Conservation (phyloP, 2,888 invertebrate genomes). For the Tipula confusa region DNA sequence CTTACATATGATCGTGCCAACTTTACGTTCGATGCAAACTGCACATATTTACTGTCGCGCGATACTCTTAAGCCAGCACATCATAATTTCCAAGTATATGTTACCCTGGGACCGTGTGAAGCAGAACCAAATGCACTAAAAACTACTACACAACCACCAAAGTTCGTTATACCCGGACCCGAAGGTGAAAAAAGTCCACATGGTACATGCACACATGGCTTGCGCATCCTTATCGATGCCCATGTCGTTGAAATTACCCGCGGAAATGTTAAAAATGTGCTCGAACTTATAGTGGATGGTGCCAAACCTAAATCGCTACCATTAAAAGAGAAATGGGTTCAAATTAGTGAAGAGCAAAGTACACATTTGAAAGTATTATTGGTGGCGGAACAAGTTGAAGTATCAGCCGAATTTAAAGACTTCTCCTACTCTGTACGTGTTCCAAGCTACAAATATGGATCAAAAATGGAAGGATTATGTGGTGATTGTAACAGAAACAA, state of each 20-base stretch:
- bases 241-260: slow-evolving; percentile 57
- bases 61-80: slow-evolving; percentile 56
- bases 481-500: slow-evolving; percentile 66
- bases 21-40: slow-evolving; percentile 76
- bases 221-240: slow-evolving; percentile 63
- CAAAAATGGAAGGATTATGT: slow-evolving; percentile 73
- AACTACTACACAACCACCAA: slow-evolving; percentile 15
- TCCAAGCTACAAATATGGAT: slow-evolving; percentile 68
- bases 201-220: slow-evolving; percentile 61
- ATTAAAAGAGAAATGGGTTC: slow-evolving; percentile 59
- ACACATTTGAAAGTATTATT: slow-evolving; percentile 62
- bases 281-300: slow-evolving; percentile 46
- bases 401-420: slow-evolving; percentile 50
- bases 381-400: slow-evolving; percentile 64
- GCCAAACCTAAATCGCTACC: slow-evolving; percentile 49
- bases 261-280: slow-evolving; percentile 44
- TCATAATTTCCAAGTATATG: slow-evolving; percentile 49
- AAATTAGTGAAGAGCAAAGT: slow-evolving; percentile 55
- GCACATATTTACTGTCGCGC: slow-evolving; percentile 74
- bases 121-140: background rate
- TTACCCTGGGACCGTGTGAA: slow-evolving; percentile 61
- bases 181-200: slow-evolving; percentile 39
- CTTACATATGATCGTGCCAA: slow-evolving; percentile 77
- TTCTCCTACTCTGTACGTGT: slow-evolving; percentile 58
- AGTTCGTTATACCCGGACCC: background rate